Percentiles rank a stretch among this genome's conserved stretches.
Conservation (phyloP, 1,140 invertebrate species). For the Leptoteleia sp. region DNA sequence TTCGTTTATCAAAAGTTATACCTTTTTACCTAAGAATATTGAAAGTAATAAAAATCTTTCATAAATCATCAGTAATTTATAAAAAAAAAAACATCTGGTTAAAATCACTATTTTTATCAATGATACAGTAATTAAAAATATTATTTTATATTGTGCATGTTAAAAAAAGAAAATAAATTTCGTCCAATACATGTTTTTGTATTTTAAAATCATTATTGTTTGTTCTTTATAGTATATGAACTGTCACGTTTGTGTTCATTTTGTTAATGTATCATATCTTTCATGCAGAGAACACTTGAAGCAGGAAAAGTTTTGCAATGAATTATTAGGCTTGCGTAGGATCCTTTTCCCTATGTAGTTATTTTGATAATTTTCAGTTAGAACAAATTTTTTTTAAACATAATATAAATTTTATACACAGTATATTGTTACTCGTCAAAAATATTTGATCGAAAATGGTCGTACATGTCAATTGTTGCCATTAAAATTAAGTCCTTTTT, state of each 20-base stretch:
- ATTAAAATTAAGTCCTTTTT: no score
- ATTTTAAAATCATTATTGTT: slow-evolving; percentile 20
- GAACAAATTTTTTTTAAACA: background rate
- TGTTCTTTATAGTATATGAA: slow-evolving; percentile 2
- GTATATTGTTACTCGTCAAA: slow-evolving; percentile 40
- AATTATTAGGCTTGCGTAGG: slow-evolving; percentile 42
- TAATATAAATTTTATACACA: slow-evolving; percentile 17
- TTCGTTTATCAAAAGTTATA: no score
- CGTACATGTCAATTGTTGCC: background rate
- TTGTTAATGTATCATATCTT: slow-evolving; percentile 35
- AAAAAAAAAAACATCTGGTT: no score
- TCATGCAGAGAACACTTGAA: slow-evolving; percentile 19
- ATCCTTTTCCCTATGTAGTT: slow-evolving; percentile 54
- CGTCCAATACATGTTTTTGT: slow-evolving; percentile 14
- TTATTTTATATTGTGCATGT: slow-evolving; percentile 31
- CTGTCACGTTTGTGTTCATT: slow-evolving; percentile 14
- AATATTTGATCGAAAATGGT: slow-evolving; percentile 45
- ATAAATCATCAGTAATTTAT: no score
- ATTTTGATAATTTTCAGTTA: slow-evolving; percentile 4
- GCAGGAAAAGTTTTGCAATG: slow-evolving; percentile 43
- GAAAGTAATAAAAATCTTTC: no score
- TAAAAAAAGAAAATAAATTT: slow-evolving; percentile 5
- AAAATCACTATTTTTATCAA: no score
- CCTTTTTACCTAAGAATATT: no score
- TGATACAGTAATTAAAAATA: no score